Evolutionary conservation across 2,797 vertebrate genomes (phyloP).

Genomic region (Pantherophis alleghaniensis): DNA sequence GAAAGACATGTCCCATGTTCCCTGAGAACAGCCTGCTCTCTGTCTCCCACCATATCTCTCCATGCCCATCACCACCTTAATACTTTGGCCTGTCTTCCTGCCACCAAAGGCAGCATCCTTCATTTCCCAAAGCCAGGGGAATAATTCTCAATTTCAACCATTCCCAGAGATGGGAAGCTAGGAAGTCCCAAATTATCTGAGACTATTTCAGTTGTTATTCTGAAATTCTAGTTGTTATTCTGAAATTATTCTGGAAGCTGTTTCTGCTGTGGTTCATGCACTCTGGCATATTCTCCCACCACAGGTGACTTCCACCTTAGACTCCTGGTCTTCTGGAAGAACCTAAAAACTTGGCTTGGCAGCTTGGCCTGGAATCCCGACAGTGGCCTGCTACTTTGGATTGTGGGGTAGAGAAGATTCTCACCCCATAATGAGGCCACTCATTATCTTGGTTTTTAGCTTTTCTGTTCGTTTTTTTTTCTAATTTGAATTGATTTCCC

Average conservation of each 20-base stretch:
- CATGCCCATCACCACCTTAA: background rate
- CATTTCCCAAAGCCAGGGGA: background rate
- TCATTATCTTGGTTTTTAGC: too few species aligned
- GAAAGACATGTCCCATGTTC: background rate
- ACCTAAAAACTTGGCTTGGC: background rate
- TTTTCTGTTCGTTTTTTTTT: too few species aligned
- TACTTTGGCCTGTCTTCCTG: background rate
- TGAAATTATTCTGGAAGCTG: background rate
- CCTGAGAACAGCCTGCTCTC: background rate
- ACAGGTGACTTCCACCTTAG: too few species aligned
- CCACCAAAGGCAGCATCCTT: too few species aligned
- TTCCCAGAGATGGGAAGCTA: background rate
- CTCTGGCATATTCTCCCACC: too few species aligned
- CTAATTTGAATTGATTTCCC: too few species aligned
- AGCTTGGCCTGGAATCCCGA: too few species aligned
- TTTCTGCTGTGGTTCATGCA: too few species aligned
- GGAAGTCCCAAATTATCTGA: too few species aligned
- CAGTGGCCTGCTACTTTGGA: background rate
- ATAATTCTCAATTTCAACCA: background rate
- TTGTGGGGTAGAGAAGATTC: background rate
- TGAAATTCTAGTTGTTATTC: background rate
- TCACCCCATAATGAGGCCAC: too few species aligned
- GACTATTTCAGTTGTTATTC: background rate
- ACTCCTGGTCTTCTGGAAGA: background rate
- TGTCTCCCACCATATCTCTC: background rate